Evolutionary conservation across 2,113 vertebrate species (phyloP), one percentile per base, ranked within the genome.

Genomic region (Rhinolophus sinicus): DNA sequence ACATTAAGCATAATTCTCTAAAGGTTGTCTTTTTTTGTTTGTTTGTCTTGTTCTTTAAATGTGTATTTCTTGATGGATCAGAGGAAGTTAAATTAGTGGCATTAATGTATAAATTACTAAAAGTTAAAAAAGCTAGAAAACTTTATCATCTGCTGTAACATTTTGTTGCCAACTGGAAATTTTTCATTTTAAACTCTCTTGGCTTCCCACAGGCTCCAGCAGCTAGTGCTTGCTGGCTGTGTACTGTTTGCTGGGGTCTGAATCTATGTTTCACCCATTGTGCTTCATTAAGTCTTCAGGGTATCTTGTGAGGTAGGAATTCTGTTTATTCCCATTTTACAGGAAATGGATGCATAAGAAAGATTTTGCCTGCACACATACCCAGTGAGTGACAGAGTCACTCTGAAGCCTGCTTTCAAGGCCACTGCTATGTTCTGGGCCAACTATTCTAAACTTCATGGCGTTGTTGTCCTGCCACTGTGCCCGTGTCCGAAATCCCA

Each of bases 71-170:
- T 89, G 69, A 89, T 93, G 70, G n/a, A 96, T 94, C 26, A 62
- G 91, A 78, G 16, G 64, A 93, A 91, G 52, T 92, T 82, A 94
- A 96, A 91, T 97, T 90, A 95, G 72, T 93, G 69, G 62, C 76
- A 95, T 96, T 92, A 50, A 76, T 95, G 52, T 95, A 44, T 88
- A 90, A 93, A 91, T 96, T 94, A 93, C 81, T 88, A 86, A 81
- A 95, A 83, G 10, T 92, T 95, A 35, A 96, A 95, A 93, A 97
- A 89, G 52, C 86, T 95, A 83, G 75, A 95, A 90, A 84, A 26
- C 38, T 96, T 96, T 94, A 90, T 92, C 82, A 95, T 93, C 67
- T 89, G 28, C 62, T 80, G 24, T 80, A 94, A 75, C n/a, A 50
- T 95, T 86, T 72, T 95, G 70, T 70, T 94, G 85, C 81, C 88